A percentile compares a stretch with the other conserved stretches of the same genome.
These are phyloP conservation scores for Musca vetustissima DNA, from an alignment of 1,140 invertebrate species.

Conservation along the genomic window DNA sequence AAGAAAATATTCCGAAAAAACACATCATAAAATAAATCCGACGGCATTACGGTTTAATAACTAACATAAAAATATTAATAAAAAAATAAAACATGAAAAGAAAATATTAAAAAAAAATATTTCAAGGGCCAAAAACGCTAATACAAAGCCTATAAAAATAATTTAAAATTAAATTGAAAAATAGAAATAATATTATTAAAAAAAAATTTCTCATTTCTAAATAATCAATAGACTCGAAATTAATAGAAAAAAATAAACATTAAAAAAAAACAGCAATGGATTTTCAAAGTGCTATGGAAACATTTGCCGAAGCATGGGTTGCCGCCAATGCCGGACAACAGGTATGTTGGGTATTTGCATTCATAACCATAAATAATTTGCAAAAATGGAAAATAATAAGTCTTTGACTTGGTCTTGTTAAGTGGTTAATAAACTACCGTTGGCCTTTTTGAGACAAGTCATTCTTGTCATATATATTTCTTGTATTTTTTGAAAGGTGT, in stretches of 20 bases:
- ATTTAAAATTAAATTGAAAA: neutral
- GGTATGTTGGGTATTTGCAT: conserved; percentile 58
- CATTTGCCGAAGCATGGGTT: conserved; percentile 94
- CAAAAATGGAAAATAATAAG: too few species aligned
- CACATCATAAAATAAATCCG: too few species aligned
- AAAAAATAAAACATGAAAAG: too few species aligned
- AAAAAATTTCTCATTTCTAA: too few species aligned
- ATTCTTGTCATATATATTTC: neutral
- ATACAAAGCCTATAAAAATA: neutral
- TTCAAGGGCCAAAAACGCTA: too few species aligned
- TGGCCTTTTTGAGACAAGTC: neutral
- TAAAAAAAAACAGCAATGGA: conserved; percentile 75
- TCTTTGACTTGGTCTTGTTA: neutral
- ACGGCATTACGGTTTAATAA: too few species aligned
- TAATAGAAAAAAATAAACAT: too few species aligned
- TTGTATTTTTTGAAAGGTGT: neutral
- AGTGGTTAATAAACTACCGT: neutral
- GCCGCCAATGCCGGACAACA: conserved; percentile 80
- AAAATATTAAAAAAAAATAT: too few species aligned
- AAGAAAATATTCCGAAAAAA: too few species aligned
- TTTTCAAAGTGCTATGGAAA: conserved; percentile 97
- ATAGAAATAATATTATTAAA: too few species aligned
- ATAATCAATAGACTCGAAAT: too few species aligned
- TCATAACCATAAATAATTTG: conserved; percentile 14
- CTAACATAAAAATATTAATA: too few species aligned